Evolutionary conservation across 1,140 invertebrate species (phyloP), one percentile per base, ranked within the genome.

Genomic region (Camponotus floridanus): DNA sequence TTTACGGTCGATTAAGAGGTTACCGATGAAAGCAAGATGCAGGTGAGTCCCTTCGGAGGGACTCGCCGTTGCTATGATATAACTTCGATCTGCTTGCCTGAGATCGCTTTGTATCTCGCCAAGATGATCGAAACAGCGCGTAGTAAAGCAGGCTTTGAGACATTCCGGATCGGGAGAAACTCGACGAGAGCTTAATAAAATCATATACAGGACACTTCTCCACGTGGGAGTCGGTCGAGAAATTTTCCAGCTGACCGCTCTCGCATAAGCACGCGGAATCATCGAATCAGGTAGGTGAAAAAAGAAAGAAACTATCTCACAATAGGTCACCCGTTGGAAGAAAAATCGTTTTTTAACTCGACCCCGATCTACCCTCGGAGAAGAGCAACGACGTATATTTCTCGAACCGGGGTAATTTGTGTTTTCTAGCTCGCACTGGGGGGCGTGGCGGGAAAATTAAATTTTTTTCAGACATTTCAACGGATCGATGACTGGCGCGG

Each of bases 271-370:
- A 55, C n/a, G 57, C 51, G 36, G 31, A 21, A 51, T 61, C 61
- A 68, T 68, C 67, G 36, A 51, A 88, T 79, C 90, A 91, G 91
- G 91, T 91, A 89, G 78, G 33, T 51, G 21, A 59, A 87, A 26
- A 73, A 86, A 86, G 80, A 51, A 73, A 86, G 86, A 76, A 85
- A 83, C n/a, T 31, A 36, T 9, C 45, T 85, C 57, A 79, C 92
- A 93, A 86, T 76, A 84, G 67, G 3, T 42, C 42, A 78, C 57
- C 68, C 71, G 57, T 67, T 65, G 62, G 55, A 86, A 91, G 91
- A 93, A 91, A 94, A 92, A 94, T 94, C 86, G 92, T 92, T 91
- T 93, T 92, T 93, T 93, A 93, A 94, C 90, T 93, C 91, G 83
- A 78, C 31, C 67, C 68, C 21, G 64, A 76, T 70, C 84, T 36